Base-by-base conservation (phyloP, 2,888 invertebrate species). In the Platerodrilus igneus region DNA sequence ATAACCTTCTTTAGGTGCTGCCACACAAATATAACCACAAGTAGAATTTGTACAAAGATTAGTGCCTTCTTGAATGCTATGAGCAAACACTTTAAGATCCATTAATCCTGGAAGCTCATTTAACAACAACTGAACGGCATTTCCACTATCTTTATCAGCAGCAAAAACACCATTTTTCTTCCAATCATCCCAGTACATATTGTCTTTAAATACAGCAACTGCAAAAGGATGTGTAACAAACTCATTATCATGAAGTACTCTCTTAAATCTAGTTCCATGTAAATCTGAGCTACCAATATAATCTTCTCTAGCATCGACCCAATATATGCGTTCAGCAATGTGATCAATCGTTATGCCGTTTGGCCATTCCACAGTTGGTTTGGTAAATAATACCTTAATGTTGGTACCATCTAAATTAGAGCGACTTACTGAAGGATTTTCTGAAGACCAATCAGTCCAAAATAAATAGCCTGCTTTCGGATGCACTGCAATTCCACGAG, bases 111-210 rank as follows among this genome's bases (percentile, higher is more conserved):
- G 69, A 32, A 85, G 70, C 11, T 82, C 77, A 35, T 77, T 59
- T 8, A 62, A 51, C 2, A 67, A 40, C 3, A 61, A 52, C 71
- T 43, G 78, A 8, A 83, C 71, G 16, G 78, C 78, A 2, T 72
- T 68, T 0, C 86, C 86, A 29, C 78, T 76, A 58, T 85, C 81
- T 62, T 90, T 91, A 55, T 89, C 86, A 0, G 86, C 84, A 3
- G 80, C 75, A 58, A 86, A 86, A 37, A 91, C 83, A 15, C 82
- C 78, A 41, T 83, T 81, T 30, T 79, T 78, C 53, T 83, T 83
- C 89, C 88, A 90, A 62, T 92, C 92, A 57, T 91, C 86, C 91
- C 91, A 92, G 58, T 85, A 91, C 75, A 93, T 79, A 52, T 77
- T 76, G 56, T 86, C 83, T 66, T 92, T 92, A 57, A 86, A 81